Evolutionary conservation across 2,113 vertebrate species (phyloP), one percentile per base, ranked within the genome.

Genomic region (Calypte anna): DNA sequence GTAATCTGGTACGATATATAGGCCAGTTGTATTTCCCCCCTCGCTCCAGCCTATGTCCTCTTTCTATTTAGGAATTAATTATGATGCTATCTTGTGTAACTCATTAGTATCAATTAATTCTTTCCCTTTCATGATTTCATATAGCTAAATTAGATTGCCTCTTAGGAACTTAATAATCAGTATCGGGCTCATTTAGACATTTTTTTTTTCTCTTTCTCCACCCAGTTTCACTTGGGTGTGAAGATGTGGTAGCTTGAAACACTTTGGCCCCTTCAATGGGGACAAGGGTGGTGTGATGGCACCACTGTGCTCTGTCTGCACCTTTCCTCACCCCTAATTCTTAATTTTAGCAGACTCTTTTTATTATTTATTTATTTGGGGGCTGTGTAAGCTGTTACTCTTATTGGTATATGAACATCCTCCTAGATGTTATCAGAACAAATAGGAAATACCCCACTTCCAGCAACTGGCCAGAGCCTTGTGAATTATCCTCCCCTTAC

Each of bases 91-190:
- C 97, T 97, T 44, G 0, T 97, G 79, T 90, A 97, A 96, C 97
- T 97, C 97, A 97, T 97, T 97, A 97, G 96, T 97, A 97, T 97
- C 97, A 97, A 97, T 97, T 97, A 97, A 97, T 97, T 97, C 96
- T 97, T 97, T 72, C 82, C 90, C 96, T 97, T 97, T 97, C 96
- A 96, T 97, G 97, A 97, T 97, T 97, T 96, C 88, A 96, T 97
- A 97, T 95, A 97, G 97, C 97, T 96, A 97, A 97, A 97, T 97
- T 97, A 97, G 96, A 95, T 94, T 87, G 96, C 95, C 96, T 97
- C 97, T 94, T 75, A 97, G 96, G 97, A 97, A 96, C 95, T 94
- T 85, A 59, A 77, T 94, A 91, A 96, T 95, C 95, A 90, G 69
- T 78, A 92, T 64, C 88, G 95, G 95, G 91, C 95, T 96, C 96